Base-by-base conservation (phyloP, 2,797 vertebrate species). In the Galagoides demidoff region DNA sequence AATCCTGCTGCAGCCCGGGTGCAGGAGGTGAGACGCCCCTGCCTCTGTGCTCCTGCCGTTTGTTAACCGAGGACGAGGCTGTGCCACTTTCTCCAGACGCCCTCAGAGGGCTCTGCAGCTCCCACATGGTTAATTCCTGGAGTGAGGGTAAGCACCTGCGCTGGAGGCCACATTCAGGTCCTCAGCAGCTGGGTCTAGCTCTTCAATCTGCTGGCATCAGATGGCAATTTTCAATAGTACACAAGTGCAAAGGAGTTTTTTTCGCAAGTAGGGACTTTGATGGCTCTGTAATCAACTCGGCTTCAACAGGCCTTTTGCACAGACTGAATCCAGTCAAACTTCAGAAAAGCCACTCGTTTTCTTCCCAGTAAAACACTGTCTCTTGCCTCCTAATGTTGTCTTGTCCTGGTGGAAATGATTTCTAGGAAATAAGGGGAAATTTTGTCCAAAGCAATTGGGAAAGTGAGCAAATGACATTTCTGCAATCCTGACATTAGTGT, bases 151-250 rank as follows among this genome's bases (percentile, higher is more conserved):
- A 97, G 95, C 96, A 88, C 85, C 93, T 77, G 74, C 0, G 96
- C 81, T 90, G 93, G 93, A 97, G 98, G 95, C 85, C 94, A 96
- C 89, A 43, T 34, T 81, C 79, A 97, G 95, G 90, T 97, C 92
- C 97, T 97, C 73, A 81, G 96, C 90, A 97, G 70, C 92, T 95
- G 92, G 93, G 96, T 97, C 97, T 93, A 91, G 89, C 95, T 97
- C 97, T 97, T 97, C 98, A 97, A 66, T 92, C 71, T 92, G 89
- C 94, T 97, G 94, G 96, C 97, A 97, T 76, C 84, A 97, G 94
- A 96, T 37, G 85, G 97, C 93, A 95, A 95, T 97, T 97, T 98
- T 97, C 96, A 97, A 96, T 73, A 92, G 92, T 31, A 89, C 64
- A 93, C 49, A 96, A 97, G 85, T 6, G 57, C 92, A 97, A 96